Evolutionary conservation across 2,888 invertebrate species (phyloP).

Genomic region (Iphiclides podalirius): DNA sequence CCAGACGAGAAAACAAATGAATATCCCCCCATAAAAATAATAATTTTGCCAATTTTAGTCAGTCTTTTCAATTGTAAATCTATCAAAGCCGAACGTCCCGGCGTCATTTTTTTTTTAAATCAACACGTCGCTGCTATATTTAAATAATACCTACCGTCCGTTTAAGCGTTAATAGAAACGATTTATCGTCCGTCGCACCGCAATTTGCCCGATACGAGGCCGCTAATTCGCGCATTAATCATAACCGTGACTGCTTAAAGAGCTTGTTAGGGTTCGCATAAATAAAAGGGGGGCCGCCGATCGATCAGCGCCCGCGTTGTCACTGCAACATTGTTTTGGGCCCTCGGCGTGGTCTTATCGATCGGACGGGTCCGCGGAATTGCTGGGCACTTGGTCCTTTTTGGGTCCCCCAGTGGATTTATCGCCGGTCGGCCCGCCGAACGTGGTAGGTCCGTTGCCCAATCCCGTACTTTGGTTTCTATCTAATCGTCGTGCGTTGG

Average conservation of each 20-base stretch:
- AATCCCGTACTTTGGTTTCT: too few species aligned
- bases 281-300: slow-evolving; percentile 13
- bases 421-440: slow-evolving; percentile 29
- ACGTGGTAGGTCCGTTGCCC: slow-evolving; percentile 35
- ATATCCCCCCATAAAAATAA: too few species aligned
- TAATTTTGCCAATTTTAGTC: too few species aligned
- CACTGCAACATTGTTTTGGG: slow-evolving; percentile 6
- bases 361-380: slow-evolving; percentile 20
- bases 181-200: neutral
- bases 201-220: neutral
- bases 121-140: too few species aligned
- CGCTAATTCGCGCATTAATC: slow-evolving; percentile 16
- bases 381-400: slow-evolving; percentile 19
- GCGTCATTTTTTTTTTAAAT: too few species aligned
- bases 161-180: too few species aligned
- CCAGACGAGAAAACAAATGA: too few species aligned
- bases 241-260: neutral
- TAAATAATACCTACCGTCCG: too few species aligned
- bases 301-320: slow-evolving; percentile 14
- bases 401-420: slow-evolving; percentile 28
- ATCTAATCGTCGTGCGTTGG: slow-evolving; percentile 28
- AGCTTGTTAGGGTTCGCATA: slow-evolving; percentile 13
- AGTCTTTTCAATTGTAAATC: too few species aligned
- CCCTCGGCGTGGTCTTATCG: slow-evolving; percentile 13
- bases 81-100: too few species aligned